Percentiles rank a stretch among this genome's conserved stretches.
These are phyloP conservation scores for Dipodomys merriami DNA, from an alignment of 2,113 vertebrate species.

Conservation along the genomic window DNA sequence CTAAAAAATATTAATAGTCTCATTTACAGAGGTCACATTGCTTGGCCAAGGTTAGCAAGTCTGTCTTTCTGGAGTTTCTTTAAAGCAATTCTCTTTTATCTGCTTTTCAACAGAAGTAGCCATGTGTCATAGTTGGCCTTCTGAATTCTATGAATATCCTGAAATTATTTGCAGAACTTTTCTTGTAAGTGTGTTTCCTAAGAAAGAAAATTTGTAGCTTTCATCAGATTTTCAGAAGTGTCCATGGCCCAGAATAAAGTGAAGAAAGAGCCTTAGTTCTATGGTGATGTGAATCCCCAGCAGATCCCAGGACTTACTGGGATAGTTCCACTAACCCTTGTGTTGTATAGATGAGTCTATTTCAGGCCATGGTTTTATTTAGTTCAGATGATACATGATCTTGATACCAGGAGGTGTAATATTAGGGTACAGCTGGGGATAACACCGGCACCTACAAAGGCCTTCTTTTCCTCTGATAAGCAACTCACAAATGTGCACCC, in stretches of 20 bases:
- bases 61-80: background rate
- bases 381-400: background rate
- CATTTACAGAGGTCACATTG: background rate
- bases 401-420: background rate
- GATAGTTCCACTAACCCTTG: background rate
- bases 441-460: background rate
- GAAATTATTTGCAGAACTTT: background rate
- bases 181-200: background rate
- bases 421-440: background rate
- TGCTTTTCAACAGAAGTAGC: constrained; percentile 1
- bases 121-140: background rate
- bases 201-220: background rate
- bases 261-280: constrained; percentile 15
- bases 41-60: background rate
- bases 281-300: background rate
- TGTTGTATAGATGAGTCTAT: constrained; percentile 20
- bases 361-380: background rate
- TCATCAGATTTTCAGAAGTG: background rate
- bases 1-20: background rate
- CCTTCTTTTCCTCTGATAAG: constrained; percentile 24
- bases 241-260: background rate
- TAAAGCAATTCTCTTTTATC: background rate
- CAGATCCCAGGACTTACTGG: background rate
- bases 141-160: background rate
- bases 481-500: background rate